phyloP scores from a whole-genome alignment of 2,113 vertebrate genomes.

The Triplophysa dalaica region DNA sequence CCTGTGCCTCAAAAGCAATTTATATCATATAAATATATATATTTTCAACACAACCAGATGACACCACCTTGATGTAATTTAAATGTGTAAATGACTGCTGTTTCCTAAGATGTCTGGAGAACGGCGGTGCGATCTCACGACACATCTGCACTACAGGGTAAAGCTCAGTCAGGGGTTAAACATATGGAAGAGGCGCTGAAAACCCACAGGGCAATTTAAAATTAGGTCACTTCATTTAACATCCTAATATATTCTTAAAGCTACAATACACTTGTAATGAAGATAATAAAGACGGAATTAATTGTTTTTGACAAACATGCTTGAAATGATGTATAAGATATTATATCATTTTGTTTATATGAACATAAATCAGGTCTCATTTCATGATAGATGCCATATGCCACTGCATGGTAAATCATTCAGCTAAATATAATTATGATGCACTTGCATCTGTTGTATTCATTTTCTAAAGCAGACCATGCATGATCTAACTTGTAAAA shows the following conservation, averaged over 20 bases:
- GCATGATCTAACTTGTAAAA: too few species aligned
- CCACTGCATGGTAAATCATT: too few species aligned
- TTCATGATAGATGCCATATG: too few species aligned
- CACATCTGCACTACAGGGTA: background rate
- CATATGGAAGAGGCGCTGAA: background rate
- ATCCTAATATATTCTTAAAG: background rate
- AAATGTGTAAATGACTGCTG: constrained; percentile 17
- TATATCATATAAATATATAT: background rate
- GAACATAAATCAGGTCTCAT: too few species aligned
- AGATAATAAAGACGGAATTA: too few species aligned
- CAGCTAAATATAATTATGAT: too few species aligned
- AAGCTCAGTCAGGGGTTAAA: background rate
- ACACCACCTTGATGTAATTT: constrained; percentile 6
- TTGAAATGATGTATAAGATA: too few species aligned
- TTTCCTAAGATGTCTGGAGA: constrained; percentile 6
- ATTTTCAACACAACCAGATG: constrained; percentile 7
- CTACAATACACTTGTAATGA: background rate
- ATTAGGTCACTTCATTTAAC: background rate
- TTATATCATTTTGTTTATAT: too few species aligned
- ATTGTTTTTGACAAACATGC: too few species aligned
- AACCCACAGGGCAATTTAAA: background rate
- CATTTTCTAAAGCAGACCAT: too few species aligned
- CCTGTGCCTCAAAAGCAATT: background rate
- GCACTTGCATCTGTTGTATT: too few species aligned
- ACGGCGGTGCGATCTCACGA: background rate